Conservation (phyloP, 2,888 invertebrate species). For the Eledone cirrhosa region DNA sequence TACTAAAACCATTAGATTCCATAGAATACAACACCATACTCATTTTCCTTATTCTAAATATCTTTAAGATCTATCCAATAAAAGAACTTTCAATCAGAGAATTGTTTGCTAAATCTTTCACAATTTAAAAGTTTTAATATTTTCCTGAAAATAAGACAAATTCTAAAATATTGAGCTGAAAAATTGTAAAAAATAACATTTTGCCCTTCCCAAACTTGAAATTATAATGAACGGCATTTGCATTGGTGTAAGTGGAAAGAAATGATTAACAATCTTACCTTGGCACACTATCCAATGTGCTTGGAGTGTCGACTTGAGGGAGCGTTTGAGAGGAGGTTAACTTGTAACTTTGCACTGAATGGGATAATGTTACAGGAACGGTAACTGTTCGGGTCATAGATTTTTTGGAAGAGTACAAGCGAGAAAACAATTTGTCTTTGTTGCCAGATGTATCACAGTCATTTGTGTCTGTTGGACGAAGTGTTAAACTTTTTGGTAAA, state of each 20-base stretch:
- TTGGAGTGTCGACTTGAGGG: not conserved
- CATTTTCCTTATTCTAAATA: too few relatives aligned
- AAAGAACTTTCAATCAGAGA: too few relatives aligned
- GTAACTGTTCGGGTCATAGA: slow-evolving; percentile 28
- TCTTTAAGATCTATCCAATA: too few relatives aligned
- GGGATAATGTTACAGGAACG: slow-evolving; percentile 16
- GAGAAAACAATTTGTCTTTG: slow-evolving; percentile 22
- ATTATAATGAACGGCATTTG: too few relatives aligned
- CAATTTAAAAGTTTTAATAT: too few relatives aligned
- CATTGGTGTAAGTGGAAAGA: not conserved
- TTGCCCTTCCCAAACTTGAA: too few relatives aligned
- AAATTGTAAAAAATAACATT: too few relatives aligned
- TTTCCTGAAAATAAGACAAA: too few relatives aligned
- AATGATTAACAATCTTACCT: not conserved
- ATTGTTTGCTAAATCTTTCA: too few relatives aligned
- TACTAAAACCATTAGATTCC: too few relatives aligned
- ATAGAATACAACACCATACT: too few relatives aligned
- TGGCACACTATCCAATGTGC: slow-evolving; percentile 14
- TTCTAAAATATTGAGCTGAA: too few relatives aligned
- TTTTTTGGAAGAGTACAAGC: slow-evolving; percentile 38
- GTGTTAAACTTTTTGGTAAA: slow-evolving; percentile 42
- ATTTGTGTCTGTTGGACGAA: slow-evolving; percentile 34
- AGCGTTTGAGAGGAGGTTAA: slow-evolving; percentile 21
- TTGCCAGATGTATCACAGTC: slow-evolving; percentile 35
- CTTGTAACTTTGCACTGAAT: slow-evolving; percentile 3